Percentiles rank a stretch among this genome's conserved stretches.
These are phyloP conservation scores for Austrofundulus limnaeus DNA, from an alignment of 2,113 vertebrate species.

Conservation along the genomic window DNA sequence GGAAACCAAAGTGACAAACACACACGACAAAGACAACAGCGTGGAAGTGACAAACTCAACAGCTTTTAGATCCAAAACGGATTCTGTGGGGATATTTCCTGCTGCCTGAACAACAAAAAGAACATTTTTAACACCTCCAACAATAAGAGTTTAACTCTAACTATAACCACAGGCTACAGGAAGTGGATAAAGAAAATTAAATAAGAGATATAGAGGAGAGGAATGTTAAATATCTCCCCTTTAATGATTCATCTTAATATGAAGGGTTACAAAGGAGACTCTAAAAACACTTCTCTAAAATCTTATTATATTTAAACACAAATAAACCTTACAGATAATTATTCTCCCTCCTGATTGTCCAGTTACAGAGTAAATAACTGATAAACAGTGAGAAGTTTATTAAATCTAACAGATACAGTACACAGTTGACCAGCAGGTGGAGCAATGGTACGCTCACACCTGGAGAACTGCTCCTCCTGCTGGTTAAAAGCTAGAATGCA, in stretches of 20 bases:
- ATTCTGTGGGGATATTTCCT: conserved; percentile 6
- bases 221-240: neutral
- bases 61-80: conserved; percentile 14
- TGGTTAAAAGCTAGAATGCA: conserved; percentile 28
- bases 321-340: too few relatives aligned
- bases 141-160: conserved; percentile 55
- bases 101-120: conserved; percentile 21
- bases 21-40: conserved; percentile 11
- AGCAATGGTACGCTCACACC: conserved; percentile 28
- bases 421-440: conserved; percentile 62
- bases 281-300: too few relatives aligned
- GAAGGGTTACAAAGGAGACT: conserved; percentile 5
- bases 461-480: conserved; percentile 34
- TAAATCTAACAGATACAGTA: neutral
- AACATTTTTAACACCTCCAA: conserved; percentile 46
- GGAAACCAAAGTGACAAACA: conserved; percentile 17
- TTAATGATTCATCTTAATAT: neutral
- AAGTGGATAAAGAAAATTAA: conserved; percentile 1
- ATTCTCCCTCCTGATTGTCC: neutral
- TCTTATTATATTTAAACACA: conserved; percentile 1
- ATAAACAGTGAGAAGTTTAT: neutral
- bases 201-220: conserved; percentile 1
- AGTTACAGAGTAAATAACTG: neutral
- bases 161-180: conserved; percentile 3
- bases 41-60: conserved; percentile 32